A percentile compares a stretch with the other conserved stretches of the same genome.
phyloP scores from a whole-genome alignment of 2,888 invertebrate genomes.

The Subacronicta megacephala region DNA sequence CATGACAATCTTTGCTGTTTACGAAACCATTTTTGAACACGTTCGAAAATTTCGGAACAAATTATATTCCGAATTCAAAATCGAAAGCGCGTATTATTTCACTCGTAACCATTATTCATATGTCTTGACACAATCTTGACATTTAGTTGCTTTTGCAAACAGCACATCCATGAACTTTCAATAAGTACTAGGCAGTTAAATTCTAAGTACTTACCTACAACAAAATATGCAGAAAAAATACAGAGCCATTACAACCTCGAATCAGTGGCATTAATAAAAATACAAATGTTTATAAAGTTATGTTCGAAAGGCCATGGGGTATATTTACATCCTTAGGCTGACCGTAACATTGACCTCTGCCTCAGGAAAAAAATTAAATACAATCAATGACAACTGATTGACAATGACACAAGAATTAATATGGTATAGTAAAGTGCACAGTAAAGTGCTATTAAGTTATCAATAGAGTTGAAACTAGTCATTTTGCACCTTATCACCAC shows the following conservation, averaged over 20 bases:
- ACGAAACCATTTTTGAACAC: no score
- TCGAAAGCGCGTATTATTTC: no score
- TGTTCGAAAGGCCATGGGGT: conserved; percentile 9
- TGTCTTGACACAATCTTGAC: background rate
- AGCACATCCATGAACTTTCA: background rate
- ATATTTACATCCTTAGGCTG: conserved; percentile 16
- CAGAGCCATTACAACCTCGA: background rate
- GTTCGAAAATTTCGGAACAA: no score
- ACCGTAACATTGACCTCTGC: conserved; percentile 24
- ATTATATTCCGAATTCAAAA: no score
- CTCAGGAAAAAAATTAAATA: conserved; percentile 4
- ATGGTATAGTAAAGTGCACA: background rate
- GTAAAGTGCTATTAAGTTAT: no score
- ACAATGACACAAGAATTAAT: no score
- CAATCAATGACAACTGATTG: background rate
- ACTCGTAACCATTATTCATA: no score
- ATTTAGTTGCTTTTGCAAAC: background rate
- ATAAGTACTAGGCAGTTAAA: background rate
- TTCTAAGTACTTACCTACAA: no score
- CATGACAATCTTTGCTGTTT: no score
- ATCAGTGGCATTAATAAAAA: background rate
- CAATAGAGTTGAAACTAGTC: no score
- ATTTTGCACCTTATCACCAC: no score
- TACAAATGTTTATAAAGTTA: background rate
- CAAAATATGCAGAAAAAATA: background rate